phyloP scores from a whole-genome alignment of 2,797 vertebrate species.

The Rachycentron canadum region DNA sequence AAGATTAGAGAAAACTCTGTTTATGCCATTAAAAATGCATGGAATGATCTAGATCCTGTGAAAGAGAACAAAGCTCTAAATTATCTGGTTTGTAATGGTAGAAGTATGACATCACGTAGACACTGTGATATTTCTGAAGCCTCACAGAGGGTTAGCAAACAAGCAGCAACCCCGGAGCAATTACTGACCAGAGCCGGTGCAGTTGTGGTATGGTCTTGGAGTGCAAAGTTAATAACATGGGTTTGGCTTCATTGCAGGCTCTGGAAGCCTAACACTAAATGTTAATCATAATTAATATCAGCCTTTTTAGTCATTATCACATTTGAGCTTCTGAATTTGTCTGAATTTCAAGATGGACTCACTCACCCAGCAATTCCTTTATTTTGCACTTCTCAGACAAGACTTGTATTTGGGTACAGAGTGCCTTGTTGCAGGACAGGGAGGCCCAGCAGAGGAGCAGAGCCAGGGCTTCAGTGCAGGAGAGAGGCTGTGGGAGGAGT shows the following conservation, averaged over 20 bases:
- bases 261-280: background rate
- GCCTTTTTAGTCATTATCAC: background rate
- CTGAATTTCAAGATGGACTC: background rate
- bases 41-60: conserved; percentile 21
- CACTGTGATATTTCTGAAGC: conserved; percentile 11
- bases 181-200: background rate
- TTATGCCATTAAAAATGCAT: conserved; percentile 22
- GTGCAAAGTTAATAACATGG: background rate
- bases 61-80: conserved; percentile 18
- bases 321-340: background rate
- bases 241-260: background rate
- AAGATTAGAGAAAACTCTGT: conserved; percentile 32
- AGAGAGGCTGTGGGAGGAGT: conserved; percentile 82
- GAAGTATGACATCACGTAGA: conserved; percentile 12
- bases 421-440: conserved; percentile 73
- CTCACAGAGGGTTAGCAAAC: background rate
- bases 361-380: conserved; percentile 90
- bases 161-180: conserved; percentile 2
- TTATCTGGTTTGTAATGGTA: conserved; percentile 14
- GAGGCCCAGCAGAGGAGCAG: conserved; percentile 91
- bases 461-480: conserved; percentile 83
- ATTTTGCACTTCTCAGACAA: conserved; percentile 82
- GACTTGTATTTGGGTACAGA: conserved; percentile 84
- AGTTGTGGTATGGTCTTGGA: background rate
- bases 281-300: background rate